phyloP scores from a whole-genome alignment of 1,140 invertebrate species.

The Antheraea mylitta region DNA sequence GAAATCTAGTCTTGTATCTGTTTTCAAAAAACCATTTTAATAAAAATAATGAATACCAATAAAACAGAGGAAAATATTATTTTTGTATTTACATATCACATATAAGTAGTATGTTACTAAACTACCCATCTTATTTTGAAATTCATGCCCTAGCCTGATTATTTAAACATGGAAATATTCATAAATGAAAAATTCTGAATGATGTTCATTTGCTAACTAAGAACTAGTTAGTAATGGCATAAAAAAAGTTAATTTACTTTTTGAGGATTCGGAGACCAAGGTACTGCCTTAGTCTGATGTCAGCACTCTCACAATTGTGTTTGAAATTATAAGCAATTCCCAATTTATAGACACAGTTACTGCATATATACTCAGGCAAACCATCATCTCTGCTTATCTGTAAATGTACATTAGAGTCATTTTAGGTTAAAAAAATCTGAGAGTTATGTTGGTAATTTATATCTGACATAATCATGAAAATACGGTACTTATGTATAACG shows the following conservation, averaged over 20 bases:
- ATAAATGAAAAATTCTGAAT: neutral
- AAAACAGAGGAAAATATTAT: no score
- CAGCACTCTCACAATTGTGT: constrained; percentile 82
- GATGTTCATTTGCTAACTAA: neutral
- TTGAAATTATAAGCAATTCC: constrained; percentile 85
- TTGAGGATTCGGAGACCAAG: constrained; percentile 69
- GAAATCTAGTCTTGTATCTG: no score
- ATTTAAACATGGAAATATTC: neutral
- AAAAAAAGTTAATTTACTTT: constrained; percentile 35
- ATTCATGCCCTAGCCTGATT: no score
- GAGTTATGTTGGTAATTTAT: no score
- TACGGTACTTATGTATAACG: no score
- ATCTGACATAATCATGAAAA: no score
- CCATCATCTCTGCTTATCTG: constrained; percentile 82
- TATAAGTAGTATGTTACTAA: no score
- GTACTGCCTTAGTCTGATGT: constrained; percentile 81
- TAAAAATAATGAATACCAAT: no score
- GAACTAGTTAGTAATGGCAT: neutral
- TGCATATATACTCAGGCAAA: constrained; percentile 82
- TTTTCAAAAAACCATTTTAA: no score
- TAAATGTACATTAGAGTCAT: constrained; percentile 24
- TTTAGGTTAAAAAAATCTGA: no score
- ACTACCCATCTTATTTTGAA: no score
- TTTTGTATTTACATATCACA: no score
- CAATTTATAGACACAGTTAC: constrained; percentile 82